These are phyloP conservation scores for Camponotus pennsylvanicus DNA, from an alignment of 1,140 invertebrate species.

Conservation along the genomic window DNA sequence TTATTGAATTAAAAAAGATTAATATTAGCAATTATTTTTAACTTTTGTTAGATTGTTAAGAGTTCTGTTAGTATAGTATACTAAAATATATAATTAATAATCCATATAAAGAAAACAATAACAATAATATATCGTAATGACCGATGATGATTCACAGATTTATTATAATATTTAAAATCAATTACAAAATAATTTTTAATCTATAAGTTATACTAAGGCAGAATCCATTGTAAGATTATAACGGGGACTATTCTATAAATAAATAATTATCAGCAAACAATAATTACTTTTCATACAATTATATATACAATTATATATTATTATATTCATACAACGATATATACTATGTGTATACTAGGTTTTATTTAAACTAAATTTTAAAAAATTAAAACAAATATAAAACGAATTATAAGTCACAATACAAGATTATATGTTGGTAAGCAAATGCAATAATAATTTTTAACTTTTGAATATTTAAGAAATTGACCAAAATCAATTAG, in stretches of 20 bases:
- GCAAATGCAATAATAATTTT: too few relatives aligned
- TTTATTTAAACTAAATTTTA: too few relatives aligned
- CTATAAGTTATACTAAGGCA: background rate
- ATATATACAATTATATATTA: too few relatives aligned
- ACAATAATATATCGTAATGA: background rate
- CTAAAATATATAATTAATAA: background rate
- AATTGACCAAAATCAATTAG: too few relatives aligned
- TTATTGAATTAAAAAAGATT: background rate
- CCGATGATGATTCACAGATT: background rate
- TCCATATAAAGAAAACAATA: constrained; percentile 10
- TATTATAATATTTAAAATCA: background rate
- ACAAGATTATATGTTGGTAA: too few relatives aligned
- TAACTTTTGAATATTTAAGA: too few relatives aligned
- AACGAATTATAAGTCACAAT: too few relatives aligned
- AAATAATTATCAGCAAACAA: constrained; percentile 14
- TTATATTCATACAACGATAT: too few relatives aligned
- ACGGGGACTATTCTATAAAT: background rate
- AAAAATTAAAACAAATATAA: too few relatives aligned
- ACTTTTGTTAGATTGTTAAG: background rate
- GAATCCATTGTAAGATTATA: background rate
- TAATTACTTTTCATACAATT: background rate
- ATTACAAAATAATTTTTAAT: constrained; percentile 20
- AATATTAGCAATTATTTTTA: background rate
- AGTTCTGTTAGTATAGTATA: background rate
- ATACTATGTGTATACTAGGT: too few relatives aligned